Conservation (phyloP, 2,113 vertebrate genomes). For the Toxostoma redivivum region DNA sequence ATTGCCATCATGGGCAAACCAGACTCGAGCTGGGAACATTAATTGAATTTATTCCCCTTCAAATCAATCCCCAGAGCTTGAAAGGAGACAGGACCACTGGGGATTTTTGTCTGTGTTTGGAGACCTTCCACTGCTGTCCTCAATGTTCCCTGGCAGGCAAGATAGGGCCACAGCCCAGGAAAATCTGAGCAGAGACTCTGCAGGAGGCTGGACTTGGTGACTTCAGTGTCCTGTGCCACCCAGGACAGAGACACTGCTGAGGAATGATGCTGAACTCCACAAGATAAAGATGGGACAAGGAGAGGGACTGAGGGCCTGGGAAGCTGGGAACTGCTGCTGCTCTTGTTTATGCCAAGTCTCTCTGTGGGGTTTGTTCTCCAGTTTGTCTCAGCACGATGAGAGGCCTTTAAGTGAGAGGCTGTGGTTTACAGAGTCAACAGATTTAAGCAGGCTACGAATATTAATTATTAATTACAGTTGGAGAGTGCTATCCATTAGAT, state of each 20-base stretch:
- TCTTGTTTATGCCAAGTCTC: neutral
- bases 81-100: neutral
- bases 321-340: neutral
- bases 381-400: neutral
- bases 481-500: slow-evolving; percentile 36
- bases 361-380: neutral
- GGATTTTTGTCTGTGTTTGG: neutral
- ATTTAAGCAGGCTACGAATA: slow-evolving; percentile 35
- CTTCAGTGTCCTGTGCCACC: neutral
- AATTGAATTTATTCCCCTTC: neutral
- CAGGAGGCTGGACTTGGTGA: neutral
- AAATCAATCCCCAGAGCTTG: neutral
- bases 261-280: neutral
- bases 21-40: fast-evolving
- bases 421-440: slow-evolving; percentile 48
- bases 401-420: slow-evolving; percentile 25
- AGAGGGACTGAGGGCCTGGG: neutral
- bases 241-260: neutral
- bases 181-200: neutral
- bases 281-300: neutral
- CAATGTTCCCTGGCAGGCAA: neutral
- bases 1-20: neutral
- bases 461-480: slow-evolving; percentile 66
- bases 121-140: neutral
- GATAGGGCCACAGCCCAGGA: fast-evolving